Evolutionary conservation across 2,113 vertebrate species (phyloP), one percentile per base, ranked within the genome.

Genomic region (Melanocharis versteri): DNA sequence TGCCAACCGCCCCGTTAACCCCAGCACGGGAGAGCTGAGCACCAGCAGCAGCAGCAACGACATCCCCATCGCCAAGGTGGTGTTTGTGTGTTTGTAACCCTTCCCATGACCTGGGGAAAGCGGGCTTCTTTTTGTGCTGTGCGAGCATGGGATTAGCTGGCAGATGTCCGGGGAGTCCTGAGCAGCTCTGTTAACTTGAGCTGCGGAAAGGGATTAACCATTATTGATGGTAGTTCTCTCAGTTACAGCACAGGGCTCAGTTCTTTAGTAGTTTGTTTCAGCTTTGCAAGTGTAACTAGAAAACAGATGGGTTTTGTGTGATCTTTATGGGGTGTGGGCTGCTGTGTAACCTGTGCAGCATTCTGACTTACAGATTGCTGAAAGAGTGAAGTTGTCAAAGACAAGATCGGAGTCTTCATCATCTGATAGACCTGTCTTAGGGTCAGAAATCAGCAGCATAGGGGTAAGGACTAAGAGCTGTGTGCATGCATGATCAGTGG

Each of bases 31-130:
- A 61, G 98, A 99, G 86, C 98, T 99, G 71, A 99, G 99, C 96
- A 99, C 99, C 7, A 99, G 98, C 97, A 99, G 98, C 96, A 99
- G 98, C 93, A 99, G 98, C 97, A 99, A 99, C 9, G 98, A 99
- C 94, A 97, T 99, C 78, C 98, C 99, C n/a, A 98, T 99, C 3
- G 98, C 99, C 91, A 99, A 99, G 98, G 98, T 98, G 93, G 97
- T 93, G 19, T 47, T 12, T 39, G 15, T 28, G 9, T 56, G 64
- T 15, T 12, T 4, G 58, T 82, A 30, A 37, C 5, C 4, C 24
- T 57, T 51, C 40, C 86, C 22, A 3, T 66, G 50, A 35, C 51
- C 56, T 37, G 39, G 37, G 53, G 57, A 58, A 58, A 50, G 64
- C n/a, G 47, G 73, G 37, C 33, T 81, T 92, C 14, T 0, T 70